Percentiles rank a stretch among this genome's conserved stretches.
These are phyloP conservation scores for Burhinus oedicnemus DNA, from an alignment of 2,113 vertebrate species.

Conservation along the genomic window DNA sequence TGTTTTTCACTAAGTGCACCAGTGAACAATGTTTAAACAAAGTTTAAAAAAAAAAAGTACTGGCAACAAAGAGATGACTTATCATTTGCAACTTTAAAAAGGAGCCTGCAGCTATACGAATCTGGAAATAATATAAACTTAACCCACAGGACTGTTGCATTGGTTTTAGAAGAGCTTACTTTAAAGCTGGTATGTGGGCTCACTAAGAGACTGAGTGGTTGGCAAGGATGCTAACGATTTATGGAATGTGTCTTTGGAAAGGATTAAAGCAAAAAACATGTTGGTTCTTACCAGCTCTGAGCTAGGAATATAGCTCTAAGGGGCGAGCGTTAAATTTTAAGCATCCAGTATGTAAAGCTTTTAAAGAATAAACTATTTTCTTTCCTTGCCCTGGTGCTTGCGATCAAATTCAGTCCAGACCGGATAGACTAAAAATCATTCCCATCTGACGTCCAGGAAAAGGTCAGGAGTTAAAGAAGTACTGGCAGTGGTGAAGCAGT, in stretches of 20 bases:
- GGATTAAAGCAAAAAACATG: conserved; percentile 76
- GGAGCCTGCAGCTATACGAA: conserved; percentile 65
- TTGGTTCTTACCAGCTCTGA: conserved; percentile 70
- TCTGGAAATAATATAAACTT: conserved; percentile 82
- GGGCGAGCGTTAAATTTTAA: conserved; percentile 49
- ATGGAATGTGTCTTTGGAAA: conserved; percentile 82
- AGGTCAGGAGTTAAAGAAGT: conserved; percentile 40
- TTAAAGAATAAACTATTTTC: conserved; percentile 44
- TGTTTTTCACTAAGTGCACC: conserved; percentile 59
- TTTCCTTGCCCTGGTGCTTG: conserved; percentile 39
- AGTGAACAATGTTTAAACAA: conserved; percentile 51
- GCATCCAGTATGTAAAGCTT: conserved; percentile 27
- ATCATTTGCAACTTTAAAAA: conserved; percentile 74
- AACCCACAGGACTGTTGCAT: conserved; percentile 75
- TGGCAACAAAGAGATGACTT: conserved; percentile 62
- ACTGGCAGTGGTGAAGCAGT: conserved; percentile 35
- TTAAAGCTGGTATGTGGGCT: conserved; percentile 82
- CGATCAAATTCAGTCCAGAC: conserved; percentile 70
- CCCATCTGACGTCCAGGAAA: conserved; percentile 65
- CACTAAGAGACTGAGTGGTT: conserved; percentile 62
- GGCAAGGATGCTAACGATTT: conserved; percentile 78
- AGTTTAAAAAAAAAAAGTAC: background rate
- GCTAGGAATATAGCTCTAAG: conserved; percentile 60
- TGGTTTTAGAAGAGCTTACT: conserved; percentile 76
- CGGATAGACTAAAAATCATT: conserved; percentile 67